phyloP scores from a whole-genome alignment of 2,888 invertebrate species.

The Tetheella fluctuosa region DNA sequence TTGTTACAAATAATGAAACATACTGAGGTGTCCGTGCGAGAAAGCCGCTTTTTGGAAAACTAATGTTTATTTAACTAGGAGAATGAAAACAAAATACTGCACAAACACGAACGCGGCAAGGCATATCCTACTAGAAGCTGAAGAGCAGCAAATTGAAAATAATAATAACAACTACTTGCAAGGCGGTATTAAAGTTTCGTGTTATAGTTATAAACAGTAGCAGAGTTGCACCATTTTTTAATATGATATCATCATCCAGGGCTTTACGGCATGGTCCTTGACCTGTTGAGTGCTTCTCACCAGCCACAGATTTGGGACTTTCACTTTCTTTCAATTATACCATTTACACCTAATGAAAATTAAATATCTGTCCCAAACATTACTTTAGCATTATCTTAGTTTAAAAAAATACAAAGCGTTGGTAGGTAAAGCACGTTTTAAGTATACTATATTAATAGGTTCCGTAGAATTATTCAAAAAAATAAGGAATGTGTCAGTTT shows the following conservation, averaged over 20 bases:
- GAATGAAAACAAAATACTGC: background rate
- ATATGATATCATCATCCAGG: background rate
- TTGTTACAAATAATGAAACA: too few relatives aligned
- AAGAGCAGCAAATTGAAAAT: background rate
- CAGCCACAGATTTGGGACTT: background rate
- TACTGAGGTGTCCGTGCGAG: too few relatives aligned
- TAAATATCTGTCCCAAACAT: background rate
- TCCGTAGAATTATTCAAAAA: background rate
- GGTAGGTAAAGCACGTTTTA: too few relatives aligned
- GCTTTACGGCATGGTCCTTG: background rate
- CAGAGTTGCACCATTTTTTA: background rate
- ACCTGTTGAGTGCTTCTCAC: background rate
- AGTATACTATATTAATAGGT: background rate
- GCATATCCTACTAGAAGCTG: background rate
- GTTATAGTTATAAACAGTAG: background rate
- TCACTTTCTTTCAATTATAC: conserved; percentile 7
- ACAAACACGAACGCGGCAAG: background rate
- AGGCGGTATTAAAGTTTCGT: background rate
- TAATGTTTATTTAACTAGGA: too few relatives aligned
- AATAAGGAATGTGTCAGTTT: too few relatives aligned
- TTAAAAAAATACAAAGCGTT: too few relatives aligned
- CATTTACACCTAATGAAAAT: conserved; percentile 14
- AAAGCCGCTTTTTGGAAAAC: too few relatives aligned
- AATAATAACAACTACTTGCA: background rate
- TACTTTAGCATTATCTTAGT: background rate